phyloP scores from a whole-genome alignment of 2,113 vertebrate genomes.

The Pipra filicauda region DNA sequence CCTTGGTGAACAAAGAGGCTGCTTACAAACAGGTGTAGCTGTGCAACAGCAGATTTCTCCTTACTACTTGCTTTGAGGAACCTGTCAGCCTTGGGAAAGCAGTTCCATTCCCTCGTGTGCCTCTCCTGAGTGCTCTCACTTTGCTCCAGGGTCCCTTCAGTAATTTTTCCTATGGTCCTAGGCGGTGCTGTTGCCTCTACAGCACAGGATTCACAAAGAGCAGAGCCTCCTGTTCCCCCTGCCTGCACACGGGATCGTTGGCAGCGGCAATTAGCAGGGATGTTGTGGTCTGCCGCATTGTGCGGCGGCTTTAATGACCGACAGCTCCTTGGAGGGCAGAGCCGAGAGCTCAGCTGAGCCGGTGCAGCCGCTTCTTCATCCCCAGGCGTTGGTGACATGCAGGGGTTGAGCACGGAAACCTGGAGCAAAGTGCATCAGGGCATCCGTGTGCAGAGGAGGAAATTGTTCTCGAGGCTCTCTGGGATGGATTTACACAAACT shows the following conservation, averaged over 20 bases:
- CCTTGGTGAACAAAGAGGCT: conserved; percentile 7
- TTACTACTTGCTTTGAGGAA: background rate
- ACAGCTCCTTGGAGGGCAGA: background rate
- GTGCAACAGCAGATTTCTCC: background rate
- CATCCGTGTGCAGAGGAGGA: background rate
- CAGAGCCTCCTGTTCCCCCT: background rate
- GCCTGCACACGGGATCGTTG: background rate
- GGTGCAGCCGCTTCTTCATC: background rate
- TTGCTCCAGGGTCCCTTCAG: background rate
- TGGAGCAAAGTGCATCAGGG: background rate
- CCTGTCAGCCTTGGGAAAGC: background rate
- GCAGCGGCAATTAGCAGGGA: background rate
- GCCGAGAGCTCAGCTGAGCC: fast-evolving
- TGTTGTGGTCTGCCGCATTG: background rate
- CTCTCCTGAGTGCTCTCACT: background rate
- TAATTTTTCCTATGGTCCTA: background rate
- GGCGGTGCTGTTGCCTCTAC: background rate
- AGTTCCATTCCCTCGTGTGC: fast-evolving
- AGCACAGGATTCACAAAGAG: background rate
- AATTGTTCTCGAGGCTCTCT: background rate
- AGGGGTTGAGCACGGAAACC: background rate
- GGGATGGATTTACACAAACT: background rate
- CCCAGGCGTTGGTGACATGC: background rate
- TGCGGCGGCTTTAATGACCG: background rate
- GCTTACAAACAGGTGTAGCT: conserved; percentile 36